Percentiles rank a stretch among this genome's conserved stretches.
Evolutionary conservation across 1,140 invertebrate genomes (phyloP).

Genomic region (Papilio polytes): DNA sequence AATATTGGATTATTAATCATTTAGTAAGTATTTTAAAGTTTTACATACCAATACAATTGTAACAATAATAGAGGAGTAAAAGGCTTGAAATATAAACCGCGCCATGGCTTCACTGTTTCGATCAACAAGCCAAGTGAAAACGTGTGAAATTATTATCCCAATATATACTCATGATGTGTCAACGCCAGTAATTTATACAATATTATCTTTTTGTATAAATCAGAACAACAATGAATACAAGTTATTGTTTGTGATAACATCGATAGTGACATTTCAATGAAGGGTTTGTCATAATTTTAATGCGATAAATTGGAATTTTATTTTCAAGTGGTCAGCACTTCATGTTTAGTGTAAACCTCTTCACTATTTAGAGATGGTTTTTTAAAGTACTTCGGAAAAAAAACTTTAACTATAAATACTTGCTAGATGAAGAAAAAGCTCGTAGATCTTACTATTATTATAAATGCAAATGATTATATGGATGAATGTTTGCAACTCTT

Average conservation of each 20-base stretch:
- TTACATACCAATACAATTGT: slow-evolving; percentile 30
- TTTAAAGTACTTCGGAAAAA: background rate
- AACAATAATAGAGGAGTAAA: background rate
- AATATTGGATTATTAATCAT: background rate
- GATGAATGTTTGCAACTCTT: no score
- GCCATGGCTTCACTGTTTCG: slow-evolving; percentile 20
- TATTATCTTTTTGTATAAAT: slow-evolving; percentile 5
- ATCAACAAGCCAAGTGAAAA: slow-evolving; percentile 21
- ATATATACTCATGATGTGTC: slow-evolving; percentile 31
- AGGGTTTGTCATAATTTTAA: background rate
- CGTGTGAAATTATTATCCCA: slow-evolving; percentile 25
- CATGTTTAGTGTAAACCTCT: background rate
- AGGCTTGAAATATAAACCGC: background rate
- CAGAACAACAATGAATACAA: slow-evolving; percentile 3
- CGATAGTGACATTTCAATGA: background rate
- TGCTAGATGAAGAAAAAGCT: no score
- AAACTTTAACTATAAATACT: no score
- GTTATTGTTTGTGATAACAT: slow-evolving; percentile 24
- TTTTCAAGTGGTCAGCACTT: background rate
- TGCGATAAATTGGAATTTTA: background rate
- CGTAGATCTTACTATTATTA: no score
- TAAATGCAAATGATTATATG: no score
- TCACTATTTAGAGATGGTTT: background rate
- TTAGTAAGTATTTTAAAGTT: background rate
- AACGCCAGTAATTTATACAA: slow-evolving; percentile 15